These are phyloP conservation scores for Corvus hawaiiensis DNA, from an alignment of 2,113 vertebrate genomes.

Conservation along the genomic window DNA sequence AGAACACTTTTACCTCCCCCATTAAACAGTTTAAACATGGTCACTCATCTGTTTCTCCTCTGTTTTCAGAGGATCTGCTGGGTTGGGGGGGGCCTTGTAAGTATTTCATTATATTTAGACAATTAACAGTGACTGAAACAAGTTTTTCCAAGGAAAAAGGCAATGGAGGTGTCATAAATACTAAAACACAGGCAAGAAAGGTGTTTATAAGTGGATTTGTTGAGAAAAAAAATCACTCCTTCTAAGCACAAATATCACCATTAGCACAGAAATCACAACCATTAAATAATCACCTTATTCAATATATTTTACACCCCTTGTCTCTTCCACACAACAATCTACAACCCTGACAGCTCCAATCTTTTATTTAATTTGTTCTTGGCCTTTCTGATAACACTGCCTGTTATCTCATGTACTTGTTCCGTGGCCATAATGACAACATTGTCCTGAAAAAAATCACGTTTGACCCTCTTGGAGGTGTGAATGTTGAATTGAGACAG, in stretches of 20 bases:
- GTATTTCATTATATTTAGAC: neutral
- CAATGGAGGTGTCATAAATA: neutral
- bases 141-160: neutral
- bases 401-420: neutral
- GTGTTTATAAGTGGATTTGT: neutral
- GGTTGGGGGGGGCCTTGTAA: neutral
- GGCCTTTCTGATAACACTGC: neutral
- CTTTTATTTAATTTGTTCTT: slow-evolving; percentile 17
- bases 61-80: neutral
- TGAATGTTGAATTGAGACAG: neutral
- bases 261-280: neutral
- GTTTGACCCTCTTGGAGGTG: neutral
- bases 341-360: neutral
- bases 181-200: neutral
- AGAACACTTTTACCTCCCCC: neutral
- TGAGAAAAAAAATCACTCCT: neutral
- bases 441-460: neutral
- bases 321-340: neutral
- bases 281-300: neutral
- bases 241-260: neutral
- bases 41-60: neutral
- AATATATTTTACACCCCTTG: neutral
- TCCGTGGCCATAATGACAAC: neutral
- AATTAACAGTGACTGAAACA: neutral
- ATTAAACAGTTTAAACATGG: neutral